phyloP scores from a whole-genome alignment of 2,888 invertebrate species.

The Yponomeuta sedellus region DNA sequence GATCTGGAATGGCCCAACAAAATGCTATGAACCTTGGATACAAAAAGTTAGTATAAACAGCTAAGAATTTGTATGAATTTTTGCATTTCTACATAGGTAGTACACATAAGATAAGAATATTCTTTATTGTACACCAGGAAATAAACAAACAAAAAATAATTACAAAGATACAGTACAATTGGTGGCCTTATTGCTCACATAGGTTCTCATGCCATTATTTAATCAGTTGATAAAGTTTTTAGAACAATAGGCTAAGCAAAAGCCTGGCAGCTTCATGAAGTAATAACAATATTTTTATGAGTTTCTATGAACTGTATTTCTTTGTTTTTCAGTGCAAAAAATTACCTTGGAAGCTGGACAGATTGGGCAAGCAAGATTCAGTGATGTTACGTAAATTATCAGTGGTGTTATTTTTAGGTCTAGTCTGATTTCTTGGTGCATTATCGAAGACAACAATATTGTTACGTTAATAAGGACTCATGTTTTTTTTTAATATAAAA shows the following conservation, averaged over 20 bases:
- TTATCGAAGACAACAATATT: not conserved
- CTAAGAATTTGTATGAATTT: not conserved
- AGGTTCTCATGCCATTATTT: no score
- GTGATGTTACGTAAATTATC: not conserved
- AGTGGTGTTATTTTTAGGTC: not conserved
- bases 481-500: not conserved
- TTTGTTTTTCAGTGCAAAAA: slow-evolving; percentile 67
- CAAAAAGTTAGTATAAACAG: slow-evolving; percentile 71
- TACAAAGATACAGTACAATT: no score
- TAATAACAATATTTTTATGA: no score
- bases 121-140: no score
- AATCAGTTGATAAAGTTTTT: no score
- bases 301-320: not conserved
- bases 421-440: not conserved
- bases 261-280: no score
- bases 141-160: no score
- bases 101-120: no score
- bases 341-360: slow-evolving; percentile 76
- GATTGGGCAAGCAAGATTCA: slow-evolving; percentile 12
- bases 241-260: no score
- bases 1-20: slow-evolving; percentile 79
- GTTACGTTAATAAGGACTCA: not conserved
- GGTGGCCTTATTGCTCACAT: no score
- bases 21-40: slow-evolving; percentile 76
- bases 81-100: no score